Conservation (phyloP, 1,140 invertebrate species). For the Camponotus vicinus region DNA sequence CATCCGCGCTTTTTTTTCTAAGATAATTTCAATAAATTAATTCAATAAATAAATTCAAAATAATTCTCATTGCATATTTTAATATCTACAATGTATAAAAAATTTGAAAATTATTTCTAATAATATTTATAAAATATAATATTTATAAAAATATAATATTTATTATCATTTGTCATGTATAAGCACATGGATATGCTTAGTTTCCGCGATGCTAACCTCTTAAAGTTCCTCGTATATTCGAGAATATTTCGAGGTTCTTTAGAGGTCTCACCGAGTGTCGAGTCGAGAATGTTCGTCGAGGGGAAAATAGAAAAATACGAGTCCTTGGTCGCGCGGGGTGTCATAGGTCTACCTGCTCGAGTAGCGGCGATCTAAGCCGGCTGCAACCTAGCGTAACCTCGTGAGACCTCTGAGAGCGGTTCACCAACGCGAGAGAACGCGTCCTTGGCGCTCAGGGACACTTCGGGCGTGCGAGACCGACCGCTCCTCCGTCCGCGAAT, state of each 20-base stretch:
- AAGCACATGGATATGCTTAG: too few relatives aligned
- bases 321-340: not conserved
- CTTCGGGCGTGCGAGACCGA: conserved; percentile 68
- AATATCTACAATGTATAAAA: not conserved
- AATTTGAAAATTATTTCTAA: not conserved
- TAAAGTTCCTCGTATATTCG: not conserved
- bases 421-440: conserved; percentile 70
- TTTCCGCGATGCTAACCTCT: not conserved
- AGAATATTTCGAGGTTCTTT: not conserved
- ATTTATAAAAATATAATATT: too few relatives aligned
- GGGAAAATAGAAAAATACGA: not conserved
- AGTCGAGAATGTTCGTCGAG: not conserved
- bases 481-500: conserved; percentile 78
- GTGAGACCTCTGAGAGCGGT: conserved; percentile 60
- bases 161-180: not conserved
- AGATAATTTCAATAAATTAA: not conserved
- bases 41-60: not conserved
- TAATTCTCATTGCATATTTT: not conserved
- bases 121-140: not conserved
- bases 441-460: conserved; percentile 81
- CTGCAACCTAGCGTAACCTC: conserved; percentile 58
- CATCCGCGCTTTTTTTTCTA: conserved; percentile 5
- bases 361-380: conserved; percentile 47
- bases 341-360: not conserved
- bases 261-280: not conserved